A percentile compares a stretch with the other conserved stretches of the same genome.
Conservation (phyloP, 2,113 vertebrate species). For the Alligator mississippiensis region DNA sequence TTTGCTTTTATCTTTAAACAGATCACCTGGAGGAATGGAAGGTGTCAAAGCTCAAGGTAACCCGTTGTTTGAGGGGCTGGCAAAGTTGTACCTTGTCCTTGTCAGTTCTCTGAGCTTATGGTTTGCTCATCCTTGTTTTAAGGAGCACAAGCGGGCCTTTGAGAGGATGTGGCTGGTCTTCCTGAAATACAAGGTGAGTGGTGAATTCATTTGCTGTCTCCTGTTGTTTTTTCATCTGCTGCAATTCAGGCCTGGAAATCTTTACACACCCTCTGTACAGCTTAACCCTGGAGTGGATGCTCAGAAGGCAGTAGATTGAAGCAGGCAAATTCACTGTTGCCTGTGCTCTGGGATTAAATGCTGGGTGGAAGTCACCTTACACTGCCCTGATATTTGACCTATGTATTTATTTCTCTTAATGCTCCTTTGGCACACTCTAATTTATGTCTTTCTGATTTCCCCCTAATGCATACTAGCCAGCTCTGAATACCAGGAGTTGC, state of each 20-base stretch:
- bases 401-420: not conserved
- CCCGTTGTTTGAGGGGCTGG: not conserved
- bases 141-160: conserved; percentile 92
- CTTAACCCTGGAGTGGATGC: not conserved
- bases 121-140: not conserved
- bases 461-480: not conserved
- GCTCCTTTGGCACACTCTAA: too few species aligned
- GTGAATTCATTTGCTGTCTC: rapidly evolving
- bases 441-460: too few species aligned
- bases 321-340: not conserved
- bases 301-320: not conserved
- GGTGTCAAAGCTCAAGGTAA: conserved; percentile 87
- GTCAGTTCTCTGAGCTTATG: not conserved
- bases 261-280: not conserved
- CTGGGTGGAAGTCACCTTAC: not conserved
- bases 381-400: not conserved
- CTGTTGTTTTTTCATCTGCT: not conserved
- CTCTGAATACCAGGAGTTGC: not conserved
- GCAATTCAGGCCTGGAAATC: not conserved
- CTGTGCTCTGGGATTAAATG: not conserved
- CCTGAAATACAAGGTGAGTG: conserved; percentile 89
- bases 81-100: not conserved
- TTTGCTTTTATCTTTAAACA: conserved; percentile 51
- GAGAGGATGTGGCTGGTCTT: conserved; percentile 93
- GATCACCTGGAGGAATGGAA: conserved; percentile 88